phyloP scores from a whole-genome alignment of 2,113 vertebrate species.

The Lepus europaeus region DNA sequence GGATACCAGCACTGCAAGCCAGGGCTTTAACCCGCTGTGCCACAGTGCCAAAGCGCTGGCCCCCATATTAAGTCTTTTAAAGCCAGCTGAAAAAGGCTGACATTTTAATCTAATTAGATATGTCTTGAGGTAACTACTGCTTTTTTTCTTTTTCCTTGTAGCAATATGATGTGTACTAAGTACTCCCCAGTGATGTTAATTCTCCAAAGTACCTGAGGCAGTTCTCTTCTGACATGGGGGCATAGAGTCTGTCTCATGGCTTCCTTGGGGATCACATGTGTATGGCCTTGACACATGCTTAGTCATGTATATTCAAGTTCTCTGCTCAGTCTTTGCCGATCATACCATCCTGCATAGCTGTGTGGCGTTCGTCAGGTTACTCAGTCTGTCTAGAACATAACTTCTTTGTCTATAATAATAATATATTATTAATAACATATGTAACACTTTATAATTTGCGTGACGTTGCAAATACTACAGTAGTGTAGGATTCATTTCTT shows the following conservation, averaged over 20 bases:
- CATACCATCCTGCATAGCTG: not conserved
- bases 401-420: constrained; percentile 11
- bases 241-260: not conserved
- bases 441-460: not conserved
- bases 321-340: not conserved
- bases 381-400: not conserved
- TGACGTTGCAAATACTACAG: not conserved
- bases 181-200: constrained; percentile 30
- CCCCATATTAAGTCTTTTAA: constrained; percentile 4
- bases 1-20: no score
- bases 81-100: not conserved
- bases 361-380: not conserved
- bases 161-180: not conserved
- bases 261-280: not conserved
- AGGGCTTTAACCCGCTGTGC: no score
- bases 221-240: not conserved
- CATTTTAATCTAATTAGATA: constrained; percentile 9
- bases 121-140: constrained; percentile 2
- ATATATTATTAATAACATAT: not conserved
- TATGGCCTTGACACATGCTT: constrained; percentile 12
- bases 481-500: not conserved
- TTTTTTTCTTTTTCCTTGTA: not conserved
- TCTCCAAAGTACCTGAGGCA: not conserved
- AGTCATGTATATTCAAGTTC: not conserved
- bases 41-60: no score